Conservation (phyloP, 2,797 vertebrate genomes). For the Psittacula derbiana region DNA sequence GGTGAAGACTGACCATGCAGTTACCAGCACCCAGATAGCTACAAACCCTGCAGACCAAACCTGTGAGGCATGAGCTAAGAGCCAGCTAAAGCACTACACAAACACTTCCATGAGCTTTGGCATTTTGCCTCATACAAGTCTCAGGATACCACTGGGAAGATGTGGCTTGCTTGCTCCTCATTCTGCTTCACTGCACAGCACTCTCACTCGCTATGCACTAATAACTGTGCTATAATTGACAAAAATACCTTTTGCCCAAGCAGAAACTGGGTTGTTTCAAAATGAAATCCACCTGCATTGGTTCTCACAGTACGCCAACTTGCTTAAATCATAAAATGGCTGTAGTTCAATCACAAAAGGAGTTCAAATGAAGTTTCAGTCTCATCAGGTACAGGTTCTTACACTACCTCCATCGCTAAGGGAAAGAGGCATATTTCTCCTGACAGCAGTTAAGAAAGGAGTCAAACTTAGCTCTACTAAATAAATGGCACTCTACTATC, state of each 20-base stretch:
- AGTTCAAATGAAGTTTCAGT: not conserved
- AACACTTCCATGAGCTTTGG: not conserved
- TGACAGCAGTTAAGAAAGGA: not conserved
- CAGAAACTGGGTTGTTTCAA: not conserved
- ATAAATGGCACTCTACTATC: not conserved
- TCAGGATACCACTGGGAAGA: not conserved
- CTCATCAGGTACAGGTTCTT: not conserved
- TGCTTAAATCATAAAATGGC: not conserved
- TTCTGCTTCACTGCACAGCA: not conserved
- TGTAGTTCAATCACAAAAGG: not conserved
- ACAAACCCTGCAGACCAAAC: not conserved
- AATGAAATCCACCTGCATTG: not conserved
- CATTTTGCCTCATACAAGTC: not conserved
- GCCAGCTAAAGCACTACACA: not conserved
- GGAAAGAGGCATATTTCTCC: not conserved
- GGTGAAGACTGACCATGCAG: not conserved
- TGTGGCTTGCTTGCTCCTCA: not conserved
- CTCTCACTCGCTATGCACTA: accelerated
- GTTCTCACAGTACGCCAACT: not conserved
- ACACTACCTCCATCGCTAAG: not conserved
- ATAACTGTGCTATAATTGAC: not conserved
- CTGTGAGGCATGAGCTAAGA: not conserved
- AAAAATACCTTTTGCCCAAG: not conserved
- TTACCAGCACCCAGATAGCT: not conserved
- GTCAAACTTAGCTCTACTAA: not conserved